Evolutionary conservation across 2,113 vertebrate genomes (phyloP).

Genomic region (Phaethon lepturus): DNA sequence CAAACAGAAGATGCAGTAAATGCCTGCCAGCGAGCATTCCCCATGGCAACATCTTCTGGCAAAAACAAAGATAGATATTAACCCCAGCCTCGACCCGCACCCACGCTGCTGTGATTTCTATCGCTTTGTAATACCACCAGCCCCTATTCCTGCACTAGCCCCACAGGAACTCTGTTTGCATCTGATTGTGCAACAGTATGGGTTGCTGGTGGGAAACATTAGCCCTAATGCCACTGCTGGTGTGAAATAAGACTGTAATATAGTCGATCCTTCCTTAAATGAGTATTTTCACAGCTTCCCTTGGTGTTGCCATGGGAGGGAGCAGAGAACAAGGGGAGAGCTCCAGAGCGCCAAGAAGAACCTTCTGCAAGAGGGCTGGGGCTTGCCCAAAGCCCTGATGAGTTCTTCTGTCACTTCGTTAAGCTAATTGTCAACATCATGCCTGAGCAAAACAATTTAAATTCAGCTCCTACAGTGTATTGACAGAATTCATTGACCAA

Average conservation of each 20-base stretch:
- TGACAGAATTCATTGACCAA: constrained; percentile 21
- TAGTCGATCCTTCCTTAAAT: not conserved
- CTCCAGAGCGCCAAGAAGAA: not conserved
- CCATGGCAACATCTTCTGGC: not conserved
- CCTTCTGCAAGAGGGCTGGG: constrained; percentile 34
- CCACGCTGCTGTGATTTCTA: not conserved
- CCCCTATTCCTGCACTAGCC: not conserved
- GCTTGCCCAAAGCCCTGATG: constrained; percentile 7
- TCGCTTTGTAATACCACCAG: not conserved
- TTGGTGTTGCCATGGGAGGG: not conserved
- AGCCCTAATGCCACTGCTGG: not conserved
- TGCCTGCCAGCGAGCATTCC: not conserved
- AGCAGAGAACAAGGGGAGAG: not conserved
- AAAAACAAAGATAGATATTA: not conserved
- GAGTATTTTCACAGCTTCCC: not conserved
- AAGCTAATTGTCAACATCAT: constrained; percentile 35
- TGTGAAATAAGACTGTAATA: not conserved
- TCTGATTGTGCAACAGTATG: not conserved
- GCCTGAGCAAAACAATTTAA: constrained; percentile 29
- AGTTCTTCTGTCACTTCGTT: constrained; percentile 39
- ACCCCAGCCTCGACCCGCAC: not conserved
- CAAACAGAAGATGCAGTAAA: not conserved
- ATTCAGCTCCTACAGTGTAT: constrained; percentile 6
- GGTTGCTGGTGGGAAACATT: not conserved
- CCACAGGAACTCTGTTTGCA: not conserved